Evolutionary conservation across 2,888 invertebrate species (phyloP), one percentile per base, ranked within the genome.

Genomic region (Lasius platythorax): DNA sequence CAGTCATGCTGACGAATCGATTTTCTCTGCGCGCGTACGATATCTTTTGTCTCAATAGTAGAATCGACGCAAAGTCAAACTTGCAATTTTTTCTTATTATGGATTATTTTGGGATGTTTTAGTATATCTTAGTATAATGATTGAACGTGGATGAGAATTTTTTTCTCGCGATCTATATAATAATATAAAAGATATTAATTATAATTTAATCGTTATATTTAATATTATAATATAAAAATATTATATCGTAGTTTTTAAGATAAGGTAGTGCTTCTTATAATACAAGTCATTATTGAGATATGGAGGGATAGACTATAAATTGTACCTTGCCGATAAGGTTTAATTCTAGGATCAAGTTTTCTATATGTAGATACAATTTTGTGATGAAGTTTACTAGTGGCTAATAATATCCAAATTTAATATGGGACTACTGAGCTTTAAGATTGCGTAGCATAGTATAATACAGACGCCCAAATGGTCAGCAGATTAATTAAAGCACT

Each of bases 1-100:
- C 56, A 70, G 18, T 58, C 43, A 58, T 33, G 79, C 23, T 72
- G 23, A 72, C 58, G 43, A 72, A 79, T 79, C 79, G 79, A 79
- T 83, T 66, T 72, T 46, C 43, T 46, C 30, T 5, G 23, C 46
- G 40, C 28, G 37, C 40, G 28, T 76, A 40, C n/a, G n/a, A 56
- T 56, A 68, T 40, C 66, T 53, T 18, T 53, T 37, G 5, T 33
- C 53, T 12, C 28, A 67, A 23, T 76, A 67, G 37, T 33, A 4
- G 23, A 58, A 43, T 67, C 67, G 50, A 76, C 46, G 37, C 23
- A 64, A 76, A 76, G 40, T 66, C 28, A 67, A 66, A 76, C 74
- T 63, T n/a, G n/a, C 15, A 46, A 23, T 64, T 56, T 68, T 68
- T 50, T 50, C 50, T 75, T 50, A 53, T 53, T 18, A 12, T 15